Base-by-base conservation (phyloP, 2,113 vertebrate species). In the Lepisosteus oculatus region DNA sequence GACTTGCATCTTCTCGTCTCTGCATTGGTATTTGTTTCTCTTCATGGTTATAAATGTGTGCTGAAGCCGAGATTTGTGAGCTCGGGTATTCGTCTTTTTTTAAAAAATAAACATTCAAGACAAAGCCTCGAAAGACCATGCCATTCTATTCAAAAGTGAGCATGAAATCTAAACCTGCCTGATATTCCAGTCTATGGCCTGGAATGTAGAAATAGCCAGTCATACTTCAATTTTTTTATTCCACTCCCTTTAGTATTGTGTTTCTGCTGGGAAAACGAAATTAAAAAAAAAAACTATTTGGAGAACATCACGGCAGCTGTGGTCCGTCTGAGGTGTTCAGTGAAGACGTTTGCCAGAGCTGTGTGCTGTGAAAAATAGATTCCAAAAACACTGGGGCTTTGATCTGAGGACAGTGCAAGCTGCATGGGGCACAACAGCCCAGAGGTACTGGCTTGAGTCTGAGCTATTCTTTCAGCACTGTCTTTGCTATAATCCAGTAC, bases 241-340 rank as follows among this genome's bases (percentile, higher is more conserved):
- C 75, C 65, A 76, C 72, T 4, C 41, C 77, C 42, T 70, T 54
- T 55, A 56, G 68, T 74, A 64, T 43, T 55, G 68, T 61, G 0
- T 72, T 74, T 73, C 55, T 51, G 68, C 12, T 61, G 55, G 72
- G 44, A 61, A 29, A 29, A 29, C 9, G 43, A 64, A 41, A n/a
- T 51, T 51, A n/a, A 57, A 72, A 57, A 72, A 44, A 43, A 73
- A 61, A 74, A 65, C 76, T 67, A 69, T 68, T 64, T 74, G 72
- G 79, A 78, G 79, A 72, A 82, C 78, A 85, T 71, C 51, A 72
- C 75, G 77, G 76, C 71, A 77, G 72, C 76, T 82, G 74, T 76
- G 71, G 72, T 76, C 85, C 29, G 2, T 74, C 78, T 84, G 76
- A 74, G 76, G 57, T 51, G 80, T 78, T 80, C 73, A 69, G 70